A percentile compares a stretch with the other conserved stretches of the same genome.
These are phyloP conservation scores for Artemia sinica DNA, from an alignment of 2,888 invertebrate genomes.

Conservation along the genomic window DNA sequence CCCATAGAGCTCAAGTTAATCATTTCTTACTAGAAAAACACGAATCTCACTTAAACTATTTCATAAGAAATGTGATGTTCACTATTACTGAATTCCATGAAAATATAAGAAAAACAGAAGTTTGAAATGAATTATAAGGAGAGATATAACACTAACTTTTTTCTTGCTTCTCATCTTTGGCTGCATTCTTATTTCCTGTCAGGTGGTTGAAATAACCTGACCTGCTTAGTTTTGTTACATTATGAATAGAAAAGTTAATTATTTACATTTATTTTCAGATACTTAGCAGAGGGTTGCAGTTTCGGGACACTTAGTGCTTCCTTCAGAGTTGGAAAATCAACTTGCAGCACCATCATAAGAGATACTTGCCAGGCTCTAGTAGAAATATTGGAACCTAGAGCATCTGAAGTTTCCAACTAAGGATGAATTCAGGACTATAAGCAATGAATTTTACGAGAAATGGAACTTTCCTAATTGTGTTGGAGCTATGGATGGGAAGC, in stretches of 20 bases:
- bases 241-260: neutral
- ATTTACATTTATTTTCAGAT: neutral
- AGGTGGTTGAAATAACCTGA: neutral
- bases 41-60: too few relatives aligned
- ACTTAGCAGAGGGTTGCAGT: slow-evolving; percentile 2
- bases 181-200: neutral
- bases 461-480: neutral
- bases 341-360: neutral
- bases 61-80: too few relatives aligned
- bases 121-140: too few relatives aligned
- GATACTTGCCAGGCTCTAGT: neutral
- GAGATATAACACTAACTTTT: too few relatives aligned
- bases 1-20: too few relatives aligned
- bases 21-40: too few relatives aligned
- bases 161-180: too few relatives aligned
- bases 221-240: neutral
- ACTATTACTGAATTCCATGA: too few relatives aligned
- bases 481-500: neutral
- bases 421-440: neutral
- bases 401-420: neutral
- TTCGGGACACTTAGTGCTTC: slow-evolving; percentile 1
- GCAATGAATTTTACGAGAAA: neutral
- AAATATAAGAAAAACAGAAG: too few relatives aligned
- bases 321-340: neutral
- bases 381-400: neutral